Evolutionary conservation across 2,888 invertebrate genomes (phyloP).

Genomic region (Tenthredo notha): DNA sequence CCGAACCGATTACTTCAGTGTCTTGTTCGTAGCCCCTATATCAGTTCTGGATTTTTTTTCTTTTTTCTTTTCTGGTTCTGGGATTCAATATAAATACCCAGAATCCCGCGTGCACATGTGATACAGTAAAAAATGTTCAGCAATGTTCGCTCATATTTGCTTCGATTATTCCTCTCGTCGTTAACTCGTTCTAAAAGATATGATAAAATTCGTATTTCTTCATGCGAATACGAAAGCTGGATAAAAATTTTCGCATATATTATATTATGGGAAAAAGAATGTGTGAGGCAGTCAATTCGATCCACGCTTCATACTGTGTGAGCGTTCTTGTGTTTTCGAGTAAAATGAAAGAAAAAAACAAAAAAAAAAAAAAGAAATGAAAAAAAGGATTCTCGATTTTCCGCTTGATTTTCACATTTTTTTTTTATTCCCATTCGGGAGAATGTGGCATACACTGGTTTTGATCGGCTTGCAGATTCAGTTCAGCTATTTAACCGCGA

Average conservation of each 20-base stretch:
- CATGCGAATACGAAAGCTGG: neutral
- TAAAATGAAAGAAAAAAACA: neutral
- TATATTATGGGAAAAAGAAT: neutral
- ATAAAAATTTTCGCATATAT: neutral
- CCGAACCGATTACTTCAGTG: constrained; percentile 10
- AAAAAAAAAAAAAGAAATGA: neutral
- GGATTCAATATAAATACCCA: neutral
- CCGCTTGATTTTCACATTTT: neutral
- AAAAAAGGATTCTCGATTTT: neutral
- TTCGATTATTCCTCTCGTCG: neutral
- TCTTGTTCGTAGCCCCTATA: neutral
- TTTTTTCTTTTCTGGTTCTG: neutral
- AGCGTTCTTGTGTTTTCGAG: neutral
- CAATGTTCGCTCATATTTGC: neutral
- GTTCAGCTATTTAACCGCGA: neutral
- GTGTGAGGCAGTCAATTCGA: neutral
- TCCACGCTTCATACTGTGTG: neutral
- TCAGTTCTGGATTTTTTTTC: neutral
- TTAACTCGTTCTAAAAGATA: neutral
- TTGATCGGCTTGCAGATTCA: neutral
- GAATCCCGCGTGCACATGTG: neutral
- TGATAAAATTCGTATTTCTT: neutral
- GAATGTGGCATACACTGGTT: neutral
- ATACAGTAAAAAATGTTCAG: neutral
- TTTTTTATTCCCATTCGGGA: neutral